Conservation (phyloP, 2,113 vertebrate species). For the Carlito syrichta region DNA sequence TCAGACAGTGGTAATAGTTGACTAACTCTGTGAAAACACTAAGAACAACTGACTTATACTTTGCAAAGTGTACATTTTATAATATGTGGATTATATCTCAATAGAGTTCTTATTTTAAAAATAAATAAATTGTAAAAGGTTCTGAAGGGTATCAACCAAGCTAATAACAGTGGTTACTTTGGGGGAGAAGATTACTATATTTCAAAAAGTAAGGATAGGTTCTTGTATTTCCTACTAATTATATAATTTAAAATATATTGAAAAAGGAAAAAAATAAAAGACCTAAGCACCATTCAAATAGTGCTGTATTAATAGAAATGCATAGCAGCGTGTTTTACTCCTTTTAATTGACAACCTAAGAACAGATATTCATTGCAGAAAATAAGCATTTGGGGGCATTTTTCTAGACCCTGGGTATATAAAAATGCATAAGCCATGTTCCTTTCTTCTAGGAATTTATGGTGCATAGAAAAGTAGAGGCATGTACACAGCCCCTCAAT, state of each 20-base stretch:
- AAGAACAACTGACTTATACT: not conserved
- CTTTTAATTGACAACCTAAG: not conserved
- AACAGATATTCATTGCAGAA: not conserved
- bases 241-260: conserved; percentile 3
- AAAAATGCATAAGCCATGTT: not conserved
- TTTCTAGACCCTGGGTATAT: not conserved
- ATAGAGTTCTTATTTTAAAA: not conserved
- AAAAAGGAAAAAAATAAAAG: not conserved
- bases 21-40: not conserved
- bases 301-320: not conserved
- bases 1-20: not conserved
- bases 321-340: not conserved
- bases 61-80: not conserved
- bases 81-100: not conserved
- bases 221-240: not conserved
- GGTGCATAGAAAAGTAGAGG: not conserved
- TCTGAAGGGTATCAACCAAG: not conserved
- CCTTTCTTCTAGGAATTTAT: not conserved
- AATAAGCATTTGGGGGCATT: not conserved
- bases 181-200: not conserved
- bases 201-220: not conserved
- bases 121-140: not conserved
- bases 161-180: not conserved
- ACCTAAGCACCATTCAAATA: not conserved
- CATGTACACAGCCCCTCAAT: not conserved